Base-by-base conservation (phyloP, 2,888 invertebrate genomes). In the Rotaria sp. region DNA sequence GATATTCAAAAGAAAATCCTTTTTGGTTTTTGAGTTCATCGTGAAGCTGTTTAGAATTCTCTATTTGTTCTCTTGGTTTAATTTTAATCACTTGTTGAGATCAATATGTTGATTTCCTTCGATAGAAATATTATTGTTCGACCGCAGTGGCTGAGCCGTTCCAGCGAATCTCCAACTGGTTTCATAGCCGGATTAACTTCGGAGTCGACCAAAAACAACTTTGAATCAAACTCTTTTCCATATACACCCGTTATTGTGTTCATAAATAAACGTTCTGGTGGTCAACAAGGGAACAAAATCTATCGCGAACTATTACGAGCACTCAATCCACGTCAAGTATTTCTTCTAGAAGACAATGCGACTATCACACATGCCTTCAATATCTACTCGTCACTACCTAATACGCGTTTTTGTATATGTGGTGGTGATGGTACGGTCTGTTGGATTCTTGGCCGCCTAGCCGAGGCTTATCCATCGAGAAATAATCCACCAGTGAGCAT, bases 211-310 rank as follows among this genome's bases (percentile, higher is more conserved):
- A 13, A 48, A 11, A 85, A 57, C 13, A 48, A 18, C 48, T 35
- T 35, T 0, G 26, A 8, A 26, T 55, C 55, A 11, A 55, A 26
- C 24, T 38, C 10, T 18, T 67, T 67, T 21, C 67, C 67, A 8
- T 57, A 41, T 48, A 84, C 67, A 35, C 87, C 88, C 2, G 48
- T 91, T 86, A 93, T 99, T 89, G 97, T 99, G 86, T 98, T 99
- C 92, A 97, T 99, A 88, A 99, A 99, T 93, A 98, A 98, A 4
- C 96, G 96, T 92, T 96, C 96, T 88, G 98, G 98, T 38, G 98
- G 98, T 74, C 98, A 98, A 92, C 98, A 98, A 92, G 98, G 98
- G 84, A 94, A 95, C 35, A 97, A 97, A 92, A 92, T 97, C 84
- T 92, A 97, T 89, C 96, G 97, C 91, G 97, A 97, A 91, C 97